These are phyloP conservation scores for Spheniscus mendiculus DNA, from an alignment of 2,113 vertebrate genomes.

Conservation along the genomic window DNA sequence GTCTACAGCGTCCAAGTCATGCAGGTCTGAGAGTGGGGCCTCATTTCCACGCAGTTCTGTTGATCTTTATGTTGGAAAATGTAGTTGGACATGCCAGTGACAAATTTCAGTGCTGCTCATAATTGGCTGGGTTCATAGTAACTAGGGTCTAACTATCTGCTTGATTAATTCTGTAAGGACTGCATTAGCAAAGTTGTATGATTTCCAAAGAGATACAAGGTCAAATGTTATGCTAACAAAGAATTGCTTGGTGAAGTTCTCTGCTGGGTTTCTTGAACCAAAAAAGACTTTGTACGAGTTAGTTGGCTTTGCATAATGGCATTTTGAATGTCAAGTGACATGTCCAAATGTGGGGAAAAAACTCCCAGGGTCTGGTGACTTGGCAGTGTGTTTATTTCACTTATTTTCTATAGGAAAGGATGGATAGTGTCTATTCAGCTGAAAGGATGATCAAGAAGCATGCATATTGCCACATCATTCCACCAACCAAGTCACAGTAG, in stretches of 20 bases:
- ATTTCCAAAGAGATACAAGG: conserved; percentile 79
- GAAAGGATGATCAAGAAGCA: background rate
- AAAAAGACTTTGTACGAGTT: background rate
- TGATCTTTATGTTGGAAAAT: conserved; percentile 79
- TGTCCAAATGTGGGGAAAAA: conserved; percentile 3
- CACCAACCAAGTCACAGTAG: background rate
- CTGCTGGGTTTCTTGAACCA: conserved; percentile 68
- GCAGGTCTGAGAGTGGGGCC: conserved; percentile 58
- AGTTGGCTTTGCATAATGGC: conserved; percentile 51
- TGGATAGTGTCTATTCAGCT: background rate
- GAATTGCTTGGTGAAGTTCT: conserved; percentile 64
- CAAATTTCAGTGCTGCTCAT: conserved; percentile 77
- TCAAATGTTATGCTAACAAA: conserved; percentile 79
- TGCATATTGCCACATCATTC: fast-evolving
- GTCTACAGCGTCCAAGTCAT: background rate
- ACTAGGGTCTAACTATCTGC: conserved; percentile 72
- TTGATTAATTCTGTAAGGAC: conserved; percentile 80
- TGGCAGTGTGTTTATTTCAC: background rate
- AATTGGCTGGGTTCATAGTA: conserved; percentile 73
- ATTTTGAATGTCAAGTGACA: conserved; percentile 41
- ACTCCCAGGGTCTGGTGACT: background rate
- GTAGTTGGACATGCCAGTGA: conserved; percentile 72
- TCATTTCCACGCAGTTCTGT: conserved; percentile 67
- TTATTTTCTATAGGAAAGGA: background rate
- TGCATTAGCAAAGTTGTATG: conserved; percentile 76